Evolutionary conservation across 2,797 vertebrate genomes (phyloP).

Genomic region (Pangasius djambal): DNA sequence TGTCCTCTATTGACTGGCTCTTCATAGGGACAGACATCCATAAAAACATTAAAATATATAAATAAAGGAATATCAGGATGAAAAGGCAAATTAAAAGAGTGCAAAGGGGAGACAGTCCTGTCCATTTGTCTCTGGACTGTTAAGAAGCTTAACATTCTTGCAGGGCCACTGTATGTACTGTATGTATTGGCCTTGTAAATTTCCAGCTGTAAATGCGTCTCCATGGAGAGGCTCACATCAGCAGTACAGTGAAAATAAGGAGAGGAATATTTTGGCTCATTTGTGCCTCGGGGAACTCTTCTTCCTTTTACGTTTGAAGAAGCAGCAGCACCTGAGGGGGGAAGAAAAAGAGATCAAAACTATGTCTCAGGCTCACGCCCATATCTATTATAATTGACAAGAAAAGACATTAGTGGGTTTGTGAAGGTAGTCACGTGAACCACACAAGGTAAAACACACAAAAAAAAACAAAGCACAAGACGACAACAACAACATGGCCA

Average conservation of each 20-base stretch:
- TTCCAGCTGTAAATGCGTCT: conserved; percentile 61
- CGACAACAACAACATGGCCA: conserved; percentile 13
- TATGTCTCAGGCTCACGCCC: background rate
- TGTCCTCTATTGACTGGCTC: conserved; percentile 30
- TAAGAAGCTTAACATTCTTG: conserved; percentile 29
- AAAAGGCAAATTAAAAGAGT: conserved; percentile 39
- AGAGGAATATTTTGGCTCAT: conserved; percentile 75
- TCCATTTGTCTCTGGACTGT: conserved; percentile 32
- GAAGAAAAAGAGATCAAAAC: conserved; percentile 22
- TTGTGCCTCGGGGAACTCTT: conserved; percentile 94
- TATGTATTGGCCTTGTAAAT: conserved; percentile 36
- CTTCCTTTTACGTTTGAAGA: conserved; percentile 99
- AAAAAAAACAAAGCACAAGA: conserved; percentile 9
- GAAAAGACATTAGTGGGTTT: conserved; percentile 12
- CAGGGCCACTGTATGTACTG: conserved; percentile 24
- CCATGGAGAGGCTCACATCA: conserved; percentile 65
- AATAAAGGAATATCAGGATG: conserved; percentile 35
- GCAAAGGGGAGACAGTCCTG: conserved; percentile 34
- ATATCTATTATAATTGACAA: background rate
- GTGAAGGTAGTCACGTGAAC: conserved; percentile 16
- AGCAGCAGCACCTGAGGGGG: conserved; percentile 95
- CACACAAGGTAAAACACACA: conserved; percentile 8
- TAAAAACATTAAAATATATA: conserved; percentile 36
- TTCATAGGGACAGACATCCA: conserved; percentile 17
- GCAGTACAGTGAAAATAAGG: conserved; percentile 45